Percentiles rank a stretch among this genome's conserved stretches.
Conservation (phyloP, 2,888 invertebrate genomes). For the Galerucella calmariensis region DNA sequence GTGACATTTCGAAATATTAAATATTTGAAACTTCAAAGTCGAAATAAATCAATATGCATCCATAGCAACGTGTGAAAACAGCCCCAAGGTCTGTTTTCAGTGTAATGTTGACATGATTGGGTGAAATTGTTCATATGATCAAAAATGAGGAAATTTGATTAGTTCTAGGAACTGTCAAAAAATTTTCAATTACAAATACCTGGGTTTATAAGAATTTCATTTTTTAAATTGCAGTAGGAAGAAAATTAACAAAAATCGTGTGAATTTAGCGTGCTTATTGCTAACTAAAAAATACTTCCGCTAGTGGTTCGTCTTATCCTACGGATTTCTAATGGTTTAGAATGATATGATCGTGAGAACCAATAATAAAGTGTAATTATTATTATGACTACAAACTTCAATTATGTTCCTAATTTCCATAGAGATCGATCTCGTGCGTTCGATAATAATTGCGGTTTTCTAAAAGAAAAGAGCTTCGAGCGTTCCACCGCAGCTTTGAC, state of each 20-base stretch:
- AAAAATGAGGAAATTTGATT: no score
- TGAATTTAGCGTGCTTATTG: neutral
- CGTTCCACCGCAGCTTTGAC: neutral
- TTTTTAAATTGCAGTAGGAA: no score
- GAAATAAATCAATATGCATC: no score
- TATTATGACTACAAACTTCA: constrained; percentile 54
- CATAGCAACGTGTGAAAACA: no score
- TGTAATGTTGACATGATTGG: no score
- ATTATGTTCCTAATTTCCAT: constrained; percentile 55
- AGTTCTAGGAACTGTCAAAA: no score
- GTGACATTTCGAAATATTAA: no score
- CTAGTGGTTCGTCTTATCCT: constrained; percentile 2
- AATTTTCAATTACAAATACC: neutral
- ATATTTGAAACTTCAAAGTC: no score
- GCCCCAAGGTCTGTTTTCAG: no score
- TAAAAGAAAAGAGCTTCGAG: constrained; percentile 12
- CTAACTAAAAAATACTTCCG: neutral
- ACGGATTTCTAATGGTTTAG: constrained; percentile 12
- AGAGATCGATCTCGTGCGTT: constrained; percentile 55
- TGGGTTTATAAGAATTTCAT: no score
- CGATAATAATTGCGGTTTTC: constrained; percentile 41
- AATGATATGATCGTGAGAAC: constrained; percentile 53
- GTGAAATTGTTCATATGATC: no score
- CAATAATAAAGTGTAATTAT: constrained; percentile 55
- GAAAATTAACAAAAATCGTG: neutral